Percentiles rank a stretch among this genome's conserved stretches.
Evolutionary conservation across 2,797 vertebrate genomes (phyloP).

Genomic region (Takifugu rubripes): DNA sequence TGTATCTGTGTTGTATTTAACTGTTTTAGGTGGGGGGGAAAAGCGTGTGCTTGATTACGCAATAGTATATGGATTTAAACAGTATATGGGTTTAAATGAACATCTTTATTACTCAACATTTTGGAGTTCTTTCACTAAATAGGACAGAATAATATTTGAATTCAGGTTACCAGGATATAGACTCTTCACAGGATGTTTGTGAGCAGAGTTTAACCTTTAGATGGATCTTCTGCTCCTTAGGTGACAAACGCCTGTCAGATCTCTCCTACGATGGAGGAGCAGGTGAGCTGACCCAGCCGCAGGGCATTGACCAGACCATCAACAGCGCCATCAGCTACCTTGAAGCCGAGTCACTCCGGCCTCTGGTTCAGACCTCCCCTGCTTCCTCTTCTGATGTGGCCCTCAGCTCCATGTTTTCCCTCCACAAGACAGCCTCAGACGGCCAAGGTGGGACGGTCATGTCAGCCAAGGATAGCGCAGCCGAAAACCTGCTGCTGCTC

Average conservation of each 20-base stretch:
- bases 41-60: neutral
- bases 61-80: too few species aligned
- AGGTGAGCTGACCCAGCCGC: conserved; percentile 90
- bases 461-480: conserved; percentile 88
- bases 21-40: neutral
- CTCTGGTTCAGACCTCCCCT: conserved; percentile 91
- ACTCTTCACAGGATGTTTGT: neutral
- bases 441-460: conserved; percentile 68
- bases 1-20: neutral
- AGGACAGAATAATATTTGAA: too few species aligned
- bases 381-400: conserved; percentile 81
- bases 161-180: too few species aligned
- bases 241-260: conserved; percentile 90
- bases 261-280: conserved; percentile 83
- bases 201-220: too few species aligned
- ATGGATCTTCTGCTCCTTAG: conserved; percentile 66
- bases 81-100: too few species aligned
- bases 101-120: too few species aligned
- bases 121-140: too few species aligned
- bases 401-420: conserved; percentile 83
- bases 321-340: conserved; percentile 98
- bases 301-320: conserved; percentile 98
- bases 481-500: conserved; percentile 93
- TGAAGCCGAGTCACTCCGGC: conserved; percentile 93
- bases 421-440: conserved; percentile 82